Conservation (phyloP, 2,888 invertebrate species). For the Aphidoletes aphidimyza region DNA sequence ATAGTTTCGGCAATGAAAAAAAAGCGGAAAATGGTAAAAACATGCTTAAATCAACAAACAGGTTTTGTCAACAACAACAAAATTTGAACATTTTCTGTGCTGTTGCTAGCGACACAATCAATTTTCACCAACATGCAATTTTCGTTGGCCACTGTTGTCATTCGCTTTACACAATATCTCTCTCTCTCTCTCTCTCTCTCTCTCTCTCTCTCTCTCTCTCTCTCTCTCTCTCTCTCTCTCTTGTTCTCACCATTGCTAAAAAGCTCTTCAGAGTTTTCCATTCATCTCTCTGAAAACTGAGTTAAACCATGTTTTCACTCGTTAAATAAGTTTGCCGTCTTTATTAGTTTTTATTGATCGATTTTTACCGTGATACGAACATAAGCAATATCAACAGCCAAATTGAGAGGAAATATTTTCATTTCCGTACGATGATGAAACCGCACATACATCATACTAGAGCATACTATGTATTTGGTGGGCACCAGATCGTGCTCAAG, state of each 20-base stretch:
- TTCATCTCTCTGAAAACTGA: background rate
- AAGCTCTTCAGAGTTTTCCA: background rate
- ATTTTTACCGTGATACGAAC: background rate
- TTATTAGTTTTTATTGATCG: slow-evolving; percentile 46
- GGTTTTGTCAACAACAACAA: background rate
- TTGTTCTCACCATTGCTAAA: background rate
- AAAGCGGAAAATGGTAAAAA: background rate
- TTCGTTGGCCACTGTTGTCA: too few relatives aligned
- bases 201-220: too few relatives aligned
- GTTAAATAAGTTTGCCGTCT: slow-evolving; percentile 28
- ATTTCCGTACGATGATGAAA: too few relatives aligned
- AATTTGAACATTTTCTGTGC: slow-evolving; percentile 3
- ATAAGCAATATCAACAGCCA: too few relatives aligned
- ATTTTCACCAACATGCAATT: background rate
- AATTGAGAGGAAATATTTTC: too few relatives aligned
- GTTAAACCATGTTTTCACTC: slow-evolving; percentile 15
- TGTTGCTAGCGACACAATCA: background rate
- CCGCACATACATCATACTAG: too few relatives aligned
- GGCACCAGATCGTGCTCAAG: too few relatives aligned
- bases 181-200: too few relatives aligned
- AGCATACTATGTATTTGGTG: too few relatives aligned
- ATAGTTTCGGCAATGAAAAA: background rate
- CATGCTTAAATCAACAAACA: background rate
- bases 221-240: too few relatives aligned
- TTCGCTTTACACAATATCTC: too few relatives aligned